These are phyloP conservation scores for Daktulosphaira vitifoliae DNA, from an alignment of 1,140 invertebrate genomes.

Conservation along the genomic window DNA sequence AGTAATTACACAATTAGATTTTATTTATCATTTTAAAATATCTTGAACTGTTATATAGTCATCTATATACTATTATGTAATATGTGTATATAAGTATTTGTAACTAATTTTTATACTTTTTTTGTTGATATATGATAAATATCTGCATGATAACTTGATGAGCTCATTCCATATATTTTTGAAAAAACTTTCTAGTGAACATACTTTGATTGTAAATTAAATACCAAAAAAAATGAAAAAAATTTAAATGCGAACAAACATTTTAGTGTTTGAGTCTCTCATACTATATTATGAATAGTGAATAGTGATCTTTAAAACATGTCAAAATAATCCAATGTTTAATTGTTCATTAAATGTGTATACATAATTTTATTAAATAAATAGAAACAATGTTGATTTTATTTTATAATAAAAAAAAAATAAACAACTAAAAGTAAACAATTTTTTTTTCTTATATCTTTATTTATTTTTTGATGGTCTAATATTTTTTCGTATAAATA, in stretches of 20 bases:
- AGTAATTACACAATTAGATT: too few relatives aligned
- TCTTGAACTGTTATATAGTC: background rate
- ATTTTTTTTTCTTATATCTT: slow-evolving; percentile 20
- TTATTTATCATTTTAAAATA: too few relatives aligned
- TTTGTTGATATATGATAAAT: background rate
- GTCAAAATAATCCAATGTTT: background rate
- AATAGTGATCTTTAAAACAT: background rate
- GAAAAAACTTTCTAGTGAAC: background rate
- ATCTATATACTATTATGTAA: background rate
- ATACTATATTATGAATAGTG: slow-evolving; percentile 3
- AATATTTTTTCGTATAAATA: background rate
- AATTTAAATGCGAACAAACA: background rate
- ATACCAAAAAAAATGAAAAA: background rate
- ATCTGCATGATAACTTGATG: background rate
- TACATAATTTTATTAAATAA: slow-evolving; percentile 4
- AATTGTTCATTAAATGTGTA: slow-evolving; percentile 4
- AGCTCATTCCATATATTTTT: slow-evolving; percentile 8
- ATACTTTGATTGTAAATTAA: slow-evolving; percentile 11
- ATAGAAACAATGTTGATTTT: background rate
- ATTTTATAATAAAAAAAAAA: slow-evolving; percentile 17
- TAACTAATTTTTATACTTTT: slow-evolving; percentile 1
- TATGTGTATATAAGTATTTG: background rate
- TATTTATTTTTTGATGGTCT: background rate
- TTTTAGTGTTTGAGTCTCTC: background rate
- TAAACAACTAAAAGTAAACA: slow-evolving; percentile 1